These are phyloP conservation scores for Rugalucina vietnamica DNA, from an alignment of 2,888 invertebrate genomes.

Conservation along the genomic window DNA sequence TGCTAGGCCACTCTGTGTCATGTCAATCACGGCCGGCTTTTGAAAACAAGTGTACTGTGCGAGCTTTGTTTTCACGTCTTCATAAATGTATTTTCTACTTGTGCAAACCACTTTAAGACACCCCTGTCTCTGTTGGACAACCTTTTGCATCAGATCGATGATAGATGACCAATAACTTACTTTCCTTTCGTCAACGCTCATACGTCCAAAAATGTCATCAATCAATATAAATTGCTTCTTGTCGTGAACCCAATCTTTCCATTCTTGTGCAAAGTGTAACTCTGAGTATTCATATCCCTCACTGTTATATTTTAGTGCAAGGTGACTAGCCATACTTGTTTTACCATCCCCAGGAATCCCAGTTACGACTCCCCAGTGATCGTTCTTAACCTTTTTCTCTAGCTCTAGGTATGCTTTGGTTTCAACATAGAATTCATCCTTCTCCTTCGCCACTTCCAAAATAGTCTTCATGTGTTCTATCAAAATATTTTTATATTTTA, in stretches of 20 bases:
- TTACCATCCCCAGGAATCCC: neutral
- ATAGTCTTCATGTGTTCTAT: neutral
- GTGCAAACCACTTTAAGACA: neutral
- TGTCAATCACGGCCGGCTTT: neutral
- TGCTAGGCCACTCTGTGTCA: neutral
- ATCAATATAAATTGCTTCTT: neutral
- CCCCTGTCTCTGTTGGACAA: neutral
- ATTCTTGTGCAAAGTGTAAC: neutral
- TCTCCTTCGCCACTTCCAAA: neutral
- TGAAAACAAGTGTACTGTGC: neutral
- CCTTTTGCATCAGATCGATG: neutral
- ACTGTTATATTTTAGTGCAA: neutral
- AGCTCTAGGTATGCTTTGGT: neutral
- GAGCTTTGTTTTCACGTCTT: neutral
- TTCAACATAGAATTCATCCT: neutral
- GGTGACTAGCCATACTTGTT: neutral
- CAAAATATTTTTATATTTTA: too few species aligned
- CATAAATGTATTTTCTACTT: neutral
- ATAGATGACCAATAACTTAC: neutral
- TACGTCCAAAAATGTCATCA: neutral
- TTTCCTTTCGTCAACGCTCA: constrained; percentile 5
- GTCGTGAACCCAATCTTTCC: neutral
- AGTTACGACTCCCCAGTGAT: neutral
- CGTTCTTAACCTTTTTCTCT: neutral
- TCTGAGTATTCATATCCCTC: neutral